A percentile compares a stretch with the other conserved stretches of the same genome.
Evolutionary conservation across 2,888 invertebrate genomes (phyloP).

Genomic region (Carterocephalus palaemon): DNA sequence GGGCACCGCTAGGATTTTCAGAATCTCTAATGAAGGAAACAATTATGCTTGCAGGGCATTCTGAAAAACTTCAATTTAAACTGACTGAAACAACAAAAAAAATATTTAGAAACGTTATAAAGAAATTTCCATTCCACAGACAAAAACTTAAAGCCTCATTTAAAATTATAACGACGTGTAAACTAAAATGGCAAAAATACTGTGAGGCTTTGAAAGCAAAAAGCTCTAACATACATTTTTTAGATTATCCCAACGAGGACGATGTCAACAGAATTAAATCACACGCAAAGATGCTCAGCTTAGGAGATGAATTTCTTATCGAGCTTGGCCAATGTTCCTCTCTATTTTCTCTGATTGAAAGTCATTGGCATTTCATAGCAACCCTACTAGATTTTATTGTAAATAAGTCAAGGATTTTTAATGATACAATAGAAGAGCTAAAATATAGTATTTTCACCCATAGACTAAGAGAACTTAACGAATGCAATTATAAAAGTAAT

Average conservation of each 20-base stretch:
- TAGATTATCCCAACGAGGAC: constrained; percentile 15
- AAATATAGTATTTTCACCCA: not conserved
- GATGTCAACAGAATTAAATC: constrained; percentile 12
- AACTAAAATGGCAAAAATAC: constrained; percentile 7
- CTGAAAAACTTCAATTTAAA: constrained; percentile 6
- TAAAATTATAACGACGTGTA: constrained; percentile 4
- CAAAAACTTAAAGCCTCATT: constrained; percentile 6
- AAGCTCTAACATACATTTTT: constrained; percentile 5
- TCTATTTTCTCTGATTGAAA: constrained; percentile 4
- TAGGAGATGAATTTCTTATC: not conserved
- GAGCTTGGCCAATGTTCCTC: not conserved
- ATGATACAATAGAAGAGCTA: too few species aligned
- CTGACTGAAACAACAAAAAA: not conserved
- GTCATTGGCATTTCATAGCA: constrained; percentile 20
- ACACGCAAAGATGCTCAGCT: not conserved
- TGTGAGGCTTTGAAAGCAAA: not conserved
- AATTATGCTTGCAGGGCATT: constrained; percentile 14
- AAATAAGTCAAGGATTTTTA: too few species aligned
- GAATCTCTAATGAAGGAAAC: constrained; percentile 4
- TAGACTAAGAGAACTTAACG: not conserved
- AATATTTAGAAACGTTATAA: constrained; percentile 13
- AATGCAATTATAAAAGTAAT: constrained; percentile 5
- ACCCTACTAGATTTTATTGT: constrained; percentile 19
- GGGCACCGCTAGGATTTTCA: not conserved
- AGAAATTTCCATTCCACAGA: constrained; percentile 13